Evolutionary conservation across 2,888 invertebrate species (phyloP).

Genomic region (Platypus cylindrus): DNA sequence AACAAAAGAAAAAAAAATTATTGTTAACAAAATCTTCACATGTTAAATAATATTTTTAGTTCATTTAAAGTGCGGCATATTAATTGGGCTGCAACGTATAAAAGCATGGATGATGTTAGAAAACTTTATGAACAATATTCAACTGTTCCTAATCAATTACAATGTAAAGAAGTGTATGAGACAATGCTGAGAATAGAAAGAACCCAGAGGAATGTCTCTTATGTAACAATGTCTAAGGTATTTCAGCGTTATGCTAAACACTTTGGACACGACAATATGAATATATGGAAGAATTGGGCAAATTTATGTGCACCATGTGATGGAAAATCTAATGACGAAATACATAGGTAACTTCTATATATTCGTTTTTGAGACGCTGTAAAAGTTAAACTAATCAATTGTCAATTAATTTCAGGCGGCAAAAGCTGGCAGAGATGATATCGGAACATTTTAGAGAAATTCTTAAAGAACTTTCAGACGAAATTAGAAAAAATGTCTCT

Average conservation of each 20-base stretch:
- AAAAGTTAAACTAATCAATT: too few relatives aligned
- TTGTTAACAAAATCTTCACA: too few relatives aligned
- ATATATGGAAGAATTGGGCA: slow-evolving; percentile 10
- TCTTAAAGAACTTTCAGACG: too few relatives aligned
- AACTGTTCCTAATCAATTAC: slow-evolving; percentile 7
- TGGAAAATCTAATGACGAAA: background rate
- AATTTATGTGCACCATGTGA: too few relatives aligned
- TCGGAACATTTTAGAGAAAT: background rate
- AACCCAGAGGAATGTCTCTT: slow-evolving; percentile 2
- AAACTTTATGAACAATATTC: slow-evolving; percentile 6
- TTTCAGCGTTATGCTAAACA: slow-evolving; percentile 7
- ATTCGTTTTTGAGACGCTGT: too few relatives aligned
- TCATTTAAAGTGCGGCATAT: slow-evolving; percentile 8
- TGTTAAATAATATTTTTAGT: too few relatives aligned
- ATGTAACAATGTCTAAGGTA: background rate
- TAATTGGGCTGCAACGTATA: slow-evolving; percentile 3
- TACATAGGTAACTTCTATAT: too few relatives aligned
- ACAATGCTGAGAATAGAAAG: slow-evolving; percentile 10
- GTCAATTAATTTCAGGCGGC: background rate
- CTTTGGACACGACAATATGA: slow-evolving; percentile 8
- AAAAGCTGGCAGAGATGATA: background rate
- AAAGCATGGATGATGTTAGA: slow-evolving; percentile 6
- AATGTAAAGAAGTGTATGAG: slow-evolving; percentile 9
- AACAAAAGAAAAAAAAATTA: too few relatives aligned
- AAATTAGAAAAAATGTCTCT: too few relatives aligned